Conservation (phyloP, 64 coral and sea anemone species). For the Montipora sp. region DNA sequence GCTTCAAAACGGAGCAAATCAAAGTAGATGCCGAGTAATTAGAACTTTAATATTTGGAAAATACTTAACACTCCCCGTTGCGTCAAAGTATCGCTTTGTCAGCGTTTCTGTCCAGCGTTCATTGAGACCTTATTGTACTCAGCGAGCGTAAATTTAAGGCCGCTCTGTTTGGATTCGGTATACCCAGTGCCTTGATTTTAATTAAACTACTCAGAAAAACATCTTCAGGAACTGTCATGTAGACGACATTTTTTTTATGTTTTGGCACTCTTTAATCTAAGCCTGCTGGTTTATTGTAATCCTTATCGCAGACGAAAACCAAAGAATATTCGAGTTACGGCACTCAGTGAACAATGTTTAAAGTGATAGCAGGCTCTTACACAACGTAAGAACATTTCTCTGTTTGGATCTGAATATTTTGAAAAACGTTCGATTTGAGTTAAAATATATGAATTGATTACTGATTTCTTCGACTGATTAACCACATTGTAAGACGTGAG, state of each 20-base stretch:
- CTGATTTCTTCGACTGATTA: too few relatives aligned
- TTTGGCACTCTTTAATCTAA: background rate
- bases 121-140: background rate
- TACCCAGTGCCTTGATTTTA: background rate
- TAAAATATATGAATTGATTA: too few relatives aligned
- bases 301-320: background rate
- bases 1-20: background rate
- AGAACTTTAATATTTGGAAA: background rate
- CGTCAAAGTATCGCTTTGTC: background rate
- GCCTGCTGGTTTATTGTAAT: slow-evolving; percentile 2
- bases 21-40: background rate
- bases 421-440: too few relatives aligned
- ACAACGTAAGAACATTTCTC: too few relatives aligned
- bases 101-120: background rate
- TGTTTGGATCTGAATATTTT: too few relatives aligned
- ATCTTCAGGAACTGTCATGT: slow-evolving; percentile 14
- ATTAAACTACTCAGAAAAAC: background rate
- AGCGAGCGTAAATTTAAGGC: background rate
- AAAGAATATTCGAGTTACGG: too few relatives aligned
- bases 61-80: background rate
- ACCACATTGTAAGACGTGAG: too few relatives aligned
- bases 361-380: too few relatives aligned
- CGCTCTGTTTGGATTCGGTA: background rate
- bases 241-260: background rate
- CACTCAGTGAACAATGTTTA: too few relatives aligned